Evolutionary conservation across 2,797 vertebrate genomes (phyloP), one percentile per base, ranked within the genome.

Genomic region (Poeciliopsis infans): DNA sequence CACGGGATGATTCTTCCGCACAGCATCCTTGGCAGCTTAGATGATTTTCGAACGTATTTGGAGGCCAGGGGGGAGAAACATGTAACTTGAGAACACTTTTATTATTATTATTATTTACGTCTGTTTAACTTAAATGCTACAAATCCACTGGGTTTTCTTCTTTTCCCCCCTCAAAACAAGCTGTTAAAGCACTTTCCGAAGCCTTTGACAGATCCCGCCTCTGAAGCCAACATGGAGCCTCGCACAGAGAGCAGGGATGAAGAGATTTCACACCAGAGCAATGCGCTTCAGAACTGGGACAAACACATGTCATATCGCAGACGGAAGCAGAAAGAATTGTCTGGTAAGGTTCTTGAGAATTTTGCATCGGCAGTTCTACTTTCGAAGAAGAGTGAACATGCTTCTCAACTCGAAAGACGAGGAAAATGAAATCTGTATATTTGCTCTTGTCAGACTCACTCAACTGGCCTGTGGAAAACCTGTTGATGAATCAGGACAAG

Each of bases 21-120:
- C 86, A 97, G 96, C 85, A 96, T 99, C 85, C 92, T 99, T 93
- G 98, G 97, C 82, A 96, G 84, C 83, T 93, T 97, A 74, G 94
- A 97, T 76, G 96, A 97, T 80, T 97, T 98, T 59, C 96, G 78
- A 89, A 93, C 72, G 85, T 97, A 96, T 87, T 96, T 97, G 77
- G 69, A 96, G 87, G 89, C 91, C 83, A 96, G 91, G 92, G 96
- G 96, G 78, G 95, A 97, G 51, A 78, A 79, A 23, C 91, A 95
- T 95, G 98, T 98, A 85, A 39, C 55, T 47, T 78, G 36, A 64
- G 46, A 72, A 5, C 1, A 13, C 53, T 72, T 53, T 8, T 28
- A 20, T 28, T 53, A 49, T 49, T 18, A 47, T 47, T 49, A 20
- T 49, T 49, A 49, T 47, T 33, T 15, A 23, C 45, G 16, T 16